These are phyloP conservation scores for Masnerella sp. DNA, from an alignment of 2,888 invertebrate species.

Conservation along the genomic window DNA sequence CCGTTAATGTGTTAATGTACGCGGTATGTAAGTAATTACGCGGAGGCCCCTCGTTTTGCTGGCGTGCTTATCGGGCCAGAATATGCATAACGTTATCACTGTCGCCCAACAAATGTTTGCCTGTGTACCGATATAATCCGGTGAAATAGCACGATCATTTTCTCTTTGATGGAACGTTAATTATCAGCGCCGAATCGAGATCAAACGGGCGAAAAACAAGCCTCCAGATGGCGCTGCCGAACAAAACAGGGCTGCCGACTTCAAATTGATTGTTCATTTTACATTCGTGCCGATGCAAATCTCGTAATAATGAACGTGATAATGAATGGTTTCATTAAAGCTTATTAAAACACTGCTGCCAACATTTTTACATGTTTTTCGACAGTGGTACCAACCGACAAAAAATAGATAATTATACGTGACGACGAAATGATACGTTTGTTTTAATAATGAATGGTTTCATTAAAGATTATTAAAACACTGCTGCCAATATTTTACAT, in stretches of 20 bases:
- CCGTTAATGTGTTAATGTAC: slow-evolving; percentile 34
- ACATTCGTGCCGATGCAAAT: too few relatives aligned
- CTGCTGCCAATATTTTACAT: too few relatives aligned
- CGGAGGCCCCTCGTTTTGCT: slow-evolving; percentile 19
- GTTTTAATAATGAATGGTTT: too few relatives aligned
- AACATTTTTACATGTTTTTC: too few relatives aligned
- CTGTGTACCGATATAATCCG: slow-evolving; percentile 18
- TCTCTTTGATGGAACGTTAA: slow-evolving; percentile 29
- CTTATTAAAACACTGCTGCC: too few relatives aligned
- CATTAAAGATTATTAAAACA: too few relatives aligned
- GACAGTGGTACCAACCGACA: too few relatives aligned
- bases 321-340: too few relatives aligned
- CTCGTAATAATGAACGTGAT: too few relatives aligned
- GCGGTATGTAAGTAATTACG: slow-evolving; percentile 33
- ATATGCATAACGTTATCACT: slow-evolving; percentile 22
- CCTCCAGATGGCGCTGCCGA: not conserved
- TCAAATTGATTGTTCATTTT: not conserved
- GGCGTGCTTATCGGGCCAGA: slow-evolving; percentile 18
- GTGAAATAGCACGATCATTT: slow-evolving; percentile 33
- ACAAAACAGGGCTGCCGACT: not conserved
- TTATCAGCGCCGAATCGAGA: slow-evolving; percentile 16
- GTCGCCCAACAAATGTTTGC: slow-evolving; percentile 33
- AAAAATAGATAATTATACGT: too few relatives aligned
- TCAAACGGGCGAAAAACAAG: not conserved
- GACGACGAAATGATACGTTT: too few relatives aligned